A percentile compares a stretch with the other conserved stretches of the same genome.
Evolutionary conservation across 2,113 vertebrate species (phyloP).

Genomic region (Rhinoptilus africanus): DNA sequence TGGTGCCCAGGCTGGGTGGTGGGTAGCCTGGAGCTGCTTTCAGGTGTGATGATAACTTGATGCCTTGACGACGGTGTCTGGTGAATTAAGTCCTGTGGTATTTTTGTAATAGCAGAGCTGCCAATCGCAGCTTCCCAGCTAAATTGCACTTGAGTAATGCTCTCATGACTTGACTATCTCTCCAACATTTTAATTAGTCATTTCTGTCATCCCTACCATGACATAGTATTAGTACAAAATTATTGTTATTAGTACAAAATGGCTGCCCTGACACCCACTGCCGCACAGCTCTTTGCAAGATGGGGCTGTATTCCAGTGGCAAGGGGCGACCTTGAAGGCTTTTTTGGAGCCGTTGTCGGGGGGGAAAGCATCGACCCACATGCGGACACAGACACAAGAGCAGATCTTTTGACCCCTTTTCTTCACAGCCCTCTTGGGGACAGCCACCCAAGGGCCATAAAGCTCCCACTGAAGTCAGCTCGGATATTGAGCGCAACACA

Average conservation of each 20-base stretch:
- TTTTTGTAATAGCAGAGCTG: conserved; percentile 46
- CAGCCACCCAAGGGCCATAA: neutral
- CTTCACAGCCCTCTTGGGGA: neutral
- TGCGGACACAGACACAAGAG: neutral
- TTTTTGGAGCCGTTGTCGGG: neutral
- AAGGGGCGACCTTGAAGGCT: neutral
- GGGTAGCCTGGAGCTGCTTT: neutral
- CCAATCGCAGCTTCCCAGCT: conserved; percentile 30
- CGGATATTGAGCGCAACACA: neutral
- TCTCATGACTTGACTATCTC: conserved; percentile 61
- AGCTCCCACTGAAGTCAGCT: neutral
- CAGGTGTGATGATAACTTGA: neutral
- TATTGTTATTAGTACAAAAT: conserved; percentile 23
- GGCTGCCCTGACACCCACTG: neutral
- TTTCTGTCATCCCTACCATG: neutral
- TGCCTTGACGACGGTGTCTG: neutral
- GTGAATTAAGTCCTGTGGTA: conserved; percentile 24
- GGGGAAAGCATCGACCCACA: neutral
- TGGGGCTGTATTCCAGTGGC: neutral
- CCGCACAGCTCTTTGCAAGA: neutral
- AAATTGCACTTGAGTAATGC: conserved; percentile 62
- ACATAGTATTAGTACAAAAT: neutral
- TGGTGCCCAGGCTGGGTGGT: neutral
- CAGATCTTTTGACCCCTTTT: neutral
- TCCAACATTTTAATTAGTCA: conserved; percentile 55